Evolutionary conservation across 2,888 invertebrate species (phyloP).

Genomic region (Lithophane ornitopus): DNA sequence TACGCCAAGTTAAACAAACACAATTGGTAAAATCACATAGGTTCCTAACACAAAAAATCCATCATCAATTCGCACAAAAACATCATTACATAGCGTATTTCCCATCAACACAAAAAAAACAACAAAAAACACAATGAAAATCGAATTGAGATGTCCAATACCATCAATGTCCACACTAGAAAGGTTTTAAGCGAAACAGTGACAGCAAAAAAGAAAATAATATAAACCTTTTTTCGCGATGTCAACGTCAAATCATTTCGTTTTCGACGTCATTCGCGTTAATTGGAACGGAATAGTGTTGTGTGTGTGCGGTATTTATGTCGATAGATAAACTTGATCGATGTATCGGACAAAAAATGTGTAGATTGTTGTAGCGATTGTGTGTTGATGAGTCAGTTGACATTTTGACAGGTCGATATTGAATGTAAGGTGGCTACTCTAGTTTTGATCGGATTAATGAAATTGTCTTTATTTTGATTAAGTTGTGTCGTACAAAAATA

Average conservation of each 20-base stretch:
- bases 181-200: slow-evolving; percentile 43
- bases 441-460: not conserved
- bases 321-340: slow-evolving; percentile 54
- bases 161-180: slow-evolving; percentile 44
- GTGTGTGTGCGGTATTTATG: slow-evolving; percentile 45
- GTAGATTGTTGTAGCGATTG: slow-evolving; percentile 47
- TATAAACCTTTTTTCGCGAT: slow-evolving; percentile 23
- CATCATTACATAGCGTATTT: slow-evolving; percentile 19
- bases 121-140: slow-evolving; percentile 50
- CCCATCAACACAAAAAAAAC: slow-evolving; percentile 12
- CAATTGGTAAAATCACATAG: not conserved
- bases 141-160: slow-evolving; percentile 58
- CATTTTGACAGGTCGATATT: slow-evolving; percentile 48
- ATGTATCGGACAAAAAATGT: slow-evolving; percentile 49
- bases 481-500: too few relatives aligned
- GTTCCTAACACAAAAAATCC: not conserved
- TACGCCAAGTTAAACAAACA: not conserved
- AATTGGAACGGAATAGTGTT: slow-evolving; percentile 63
- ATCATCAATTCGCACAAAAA: slow-evolving; percentile 19
- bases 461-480: not conserved
- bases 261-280: slow-evolving; percentile 45
- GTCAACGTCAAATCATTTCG: slow-evolving; percentile 51
- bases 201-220: slow-evolving; percentile 14
- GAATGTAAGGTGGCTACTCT: slow-evolving; percentile 12
- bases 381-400: slow-evolving; percentile 34